These are phyloP conservation scores for Parascotia fuliginaria DNA, from an alignment of 2,888 invertebrate species.

Conservation along the genomic window DNA sequence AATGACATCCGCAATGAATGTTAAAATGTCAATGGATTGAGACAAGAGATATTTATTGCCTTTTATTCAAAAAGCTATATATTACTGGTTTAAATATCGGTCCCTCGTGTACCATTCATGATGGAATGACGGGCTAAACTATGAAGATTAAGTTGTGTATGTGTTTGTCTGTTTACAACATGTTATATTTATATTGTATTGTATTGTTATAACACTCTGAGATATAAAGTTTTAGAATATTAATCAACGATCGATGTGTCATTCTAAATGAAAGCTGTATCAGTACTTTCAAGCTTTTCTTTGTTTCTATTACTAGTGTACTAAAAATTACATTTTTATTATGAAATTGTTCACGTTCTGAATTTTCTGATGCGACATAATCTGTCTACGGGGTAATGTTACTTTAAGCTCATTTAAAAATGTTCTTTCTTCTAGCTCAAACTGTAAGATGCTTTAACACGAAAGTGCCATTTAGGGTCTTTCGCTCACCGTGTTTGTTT, in stretches of 20 bases:
- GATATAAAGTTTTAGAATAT: slow-evolving; percentile 46
- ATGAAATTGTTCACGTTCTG: slow-evolving; percentile 18
- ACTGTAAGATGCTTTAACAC: slow-evolving; percentile 21
- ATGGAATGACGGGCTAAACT: slow-evolving; percentile 35
- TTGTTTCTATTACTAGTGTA: neutral
- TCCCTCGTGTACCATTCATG: slow-evolving; percentile 52
- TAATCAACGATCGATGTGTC: slow-evolving; percentile 34
- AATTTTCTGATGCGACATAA: slow-evolving; percentile 23
- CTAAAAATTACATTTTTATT: slow-evolving; percentile 11
- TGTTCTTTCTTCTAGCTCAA: slow-evolving; percentile 17
- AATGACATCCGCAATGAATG: slow-evolving; percentile 48
- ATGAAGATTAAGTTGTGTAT: slow-evolving; percentile 45
- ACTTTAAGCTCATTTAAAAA: slow-evolving; percentile 21
- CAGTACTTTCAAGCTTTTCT: slow-evolving; percentile 16
- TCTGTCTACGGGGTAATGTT: slow-evolving; percentile 36
- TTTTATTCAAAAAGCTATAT: slow-evolving; percentile 48
- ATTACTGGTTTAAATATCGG: slow-evolving; percentile 47
- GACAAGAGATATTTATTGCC: slow-evolving; percentile 47
- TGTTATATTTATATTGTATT: slow-evolving; percentile 27
- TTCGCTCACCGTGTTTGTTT: slow-evolving; percentile 15
- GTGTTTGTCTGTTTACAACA: neutral
- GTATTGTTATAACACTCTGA: slow-evolving; percentile 37
- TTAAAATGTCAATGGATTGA: slow-evolving; percentile 40
- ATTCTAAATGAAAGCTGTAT: slow-evolving; percentile 24
- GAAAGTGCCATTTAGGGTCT: slow-evolving; percentile 34